Evolutionary conservation across 2,797 vertebrate genomes (phyloP).

Genomic region (Sebastolobus altivelis): DNA sequence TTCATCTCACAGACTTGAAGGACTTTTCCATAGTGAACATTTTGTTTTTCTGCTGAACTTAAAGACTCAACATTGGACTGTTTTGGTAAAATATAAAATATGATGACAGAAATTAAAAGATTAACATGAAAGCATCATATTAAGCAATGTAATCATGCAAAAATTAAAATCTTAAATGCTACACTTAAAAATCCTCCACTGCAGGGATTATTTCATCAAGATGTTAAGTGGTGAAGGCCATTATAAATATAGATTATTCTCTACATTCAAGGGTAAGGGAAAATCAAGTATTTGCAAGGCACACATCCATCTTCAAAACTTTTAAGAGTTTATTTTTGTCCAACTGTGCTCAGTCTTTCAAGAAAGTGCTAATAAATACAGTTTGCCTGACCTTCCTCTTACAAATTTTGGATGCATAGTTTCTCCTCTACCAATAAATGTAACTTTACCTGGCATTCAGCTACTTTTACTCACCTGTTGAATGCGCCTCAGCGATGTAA

Average conservation of each 20-base stretch:
- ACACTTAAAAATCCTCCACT: not conserved
- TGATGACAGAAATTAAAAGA: not conserved
- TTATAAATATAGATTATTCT: not conserved
- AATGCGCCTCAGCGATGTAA: conserved; percentile 94
- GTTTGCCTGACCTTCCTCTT: not conserved
- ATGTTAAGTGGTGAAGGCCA: not conserved
- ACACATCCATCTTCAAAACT: not conserved
- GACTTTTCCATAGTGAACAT: not conserved
- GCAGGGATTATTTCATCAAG: not conserved
- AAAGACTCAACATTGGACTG: not conserved
- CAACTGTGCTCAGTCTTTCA: not conserved
- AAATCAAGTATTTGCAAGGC: not conserved
- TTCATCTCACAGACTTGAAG: not conserved
- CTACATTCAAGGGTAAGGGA: not conserved
- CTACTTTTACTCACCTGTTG: conserved; percentile 85
- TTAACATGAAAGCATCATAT: not conserved
- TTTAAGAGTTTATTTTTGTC: not conserved
- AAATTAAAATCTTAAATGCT: not conserved
- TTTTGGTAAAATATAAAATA: not conserved
- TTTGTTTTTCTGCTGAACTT: not conserved
- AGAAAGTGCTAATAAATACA: not conserved
- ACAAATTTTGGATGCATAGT: not conserved
- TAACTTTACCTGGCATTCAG: not conserved
- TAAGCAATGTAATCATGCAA: not conserved
- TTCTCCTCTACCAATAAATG: not conserved